A percentile compares a stretch with the other conserved stretches of the same genome.
These are phyloP conservation scores for Somateria mollissima DNA, from an alignment of 2,797 vertebrate species.

Conservation along the genomic window DNA sequence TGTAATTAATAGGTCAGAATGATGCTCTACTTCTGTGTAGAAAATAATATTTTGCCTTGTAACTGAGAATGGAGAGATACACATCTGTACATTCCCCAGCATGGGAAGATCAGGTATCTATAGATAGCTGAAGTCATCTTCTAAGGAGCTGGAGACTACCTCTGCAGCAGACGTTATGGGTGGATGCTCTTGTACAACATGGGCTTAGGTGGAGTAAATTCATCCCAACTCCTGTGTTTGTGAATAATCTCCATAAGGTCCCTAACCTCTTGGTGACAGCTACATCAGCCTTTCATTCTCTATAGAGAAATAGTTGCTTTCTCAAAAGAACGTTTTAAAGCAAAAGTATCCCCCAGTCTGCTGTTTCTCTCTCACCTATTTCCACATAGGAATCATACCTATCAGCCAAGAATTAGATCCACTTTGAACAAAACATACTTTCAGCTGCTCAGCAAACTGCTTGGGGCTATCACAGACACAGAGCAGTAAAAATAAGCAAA, in stretches of 20 bases:
- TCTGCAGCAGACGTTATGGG: neutral
- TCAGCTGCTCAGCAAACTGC: slow-evolving; percentile 9
- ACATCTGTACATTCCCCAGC: rapidly evolving
- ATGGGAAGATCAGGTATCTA: neutral
- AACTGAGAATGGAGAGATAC: neutral
- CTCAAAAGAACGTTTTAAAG: neutral
- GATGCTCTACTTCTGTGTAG: neutral
- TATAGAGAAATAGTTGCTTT: neutral
- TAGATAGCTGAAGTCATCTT: neutral
- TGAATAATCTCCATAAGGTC: neutral
- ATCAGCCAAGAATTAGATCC: neutral
- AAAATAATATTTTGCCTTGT: neutral
- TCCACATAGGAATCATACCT: neutral
- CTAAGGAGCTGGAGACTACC: neutral
- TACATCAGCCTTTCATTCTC: neutral
- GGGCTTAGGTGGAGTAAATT: neutral
- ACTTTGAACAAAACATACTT: neutral
- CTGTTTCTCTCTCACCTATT: neutral
- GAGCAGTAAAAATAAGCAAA: slow-evolving; percentile 49
- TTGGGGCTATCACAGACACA: slow-evolving; percentile 15
- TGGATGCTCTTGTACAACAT: neutral
- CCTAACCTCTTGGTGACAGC: neutral
- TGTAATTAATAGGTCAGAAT: neutral
- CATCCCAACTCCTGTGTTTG: neutral
- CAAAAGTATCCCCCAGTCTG: neutral